A percentile compares a stretch with the other conserved stretches of the same genome.
Conservation (phyloP, 2,113 vertebrate species). For the Catharus fuscescens region DNA sequence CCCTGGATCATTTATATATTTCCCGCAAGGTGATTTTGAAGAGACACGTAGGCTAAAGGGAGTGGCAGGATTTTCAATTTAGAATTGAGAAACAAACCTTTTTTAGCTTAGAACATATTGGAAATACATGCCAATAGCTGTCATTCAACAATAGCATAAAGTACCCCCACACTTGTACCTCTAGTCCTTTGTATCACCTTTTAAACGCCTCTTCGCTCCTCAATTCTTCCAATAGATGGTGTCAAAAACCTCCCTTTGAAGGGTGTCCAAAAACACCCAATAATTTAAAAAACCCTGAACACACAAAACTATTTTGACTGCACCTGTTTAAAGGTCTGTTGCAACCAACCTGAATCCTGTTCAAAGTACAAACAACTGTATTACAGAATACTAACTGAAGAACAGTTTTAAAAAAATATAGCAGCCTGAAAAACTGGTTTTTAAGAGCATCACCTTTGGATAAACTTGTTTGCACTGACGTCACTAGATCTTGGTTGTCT, state of each 20-base stretch:
- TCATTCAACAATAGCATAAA: neutral
- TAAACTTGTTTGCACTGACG: slow-evolving; percentile 36
- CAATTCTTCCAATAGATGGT: neutral
- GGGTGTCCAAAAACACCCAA: neutral
- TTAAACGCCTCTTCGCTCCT: neutral
- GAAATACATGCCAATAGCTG: neutral
- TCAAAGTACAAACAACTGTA: slow-evolving; percentile 1
- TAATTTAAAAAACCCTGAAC: neutral
- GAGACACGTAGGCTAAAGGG: neutral
- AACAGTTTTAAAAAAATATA: neutral
- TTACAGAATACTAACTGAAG: slow-evolving; percentile 2
- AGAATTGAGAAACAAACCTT: neutral
- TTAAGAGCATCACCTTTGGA: slow-evolving; percentile 47
- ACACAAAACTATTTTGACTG: neutral
- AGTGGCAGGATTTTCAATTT: neutral
- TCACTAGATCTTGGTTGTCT: slow-evolving; percentile 21
- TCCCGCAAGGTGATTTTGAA: neutral
- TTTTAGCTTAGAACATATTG: neutral
- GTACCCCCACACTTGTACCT: neutral
- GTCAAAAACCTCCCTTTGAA: neutral
- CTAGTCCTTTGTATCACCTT: neutral
- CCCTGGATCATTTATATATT: neutral
- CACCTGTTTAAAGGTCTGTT: slow-evolving; percentile 16
- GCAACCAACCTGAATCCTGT: neutral
- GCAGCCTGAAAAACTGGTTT: slow-evolving; percentile 61